Percentiles rank a stretch among this genome's conserved stretches.
phyloP scores from a whole-genome alignment of 2,797 vertebrate genomes.

The Sciaenops ocellatus region DNA sequence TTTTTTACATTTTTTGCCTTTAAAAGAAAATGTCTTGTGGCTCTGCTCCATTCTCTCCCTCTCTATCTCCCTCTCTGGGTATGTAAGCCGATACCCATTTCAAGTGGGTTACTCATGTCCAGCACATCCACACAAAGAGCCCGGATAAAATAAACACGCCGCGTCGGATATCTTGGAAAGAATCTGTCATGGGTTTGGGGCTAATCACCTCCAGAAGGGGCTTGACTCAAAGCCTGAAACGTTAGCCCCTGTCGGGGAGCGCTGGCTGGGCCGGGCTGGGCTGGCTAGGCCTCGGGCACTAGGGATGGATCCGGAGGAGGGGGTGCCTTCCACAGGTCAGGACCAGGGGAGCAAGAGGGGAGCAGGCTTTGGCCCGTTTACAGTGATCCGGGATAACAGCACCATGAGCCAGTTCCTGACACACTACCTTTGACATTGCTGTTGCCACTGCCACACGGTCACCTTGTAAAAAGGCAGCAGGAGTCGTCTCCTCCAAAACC shows the following conservation, averaged over 20 bases:
- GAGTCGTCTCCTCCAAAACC: constrained; percentile 78
- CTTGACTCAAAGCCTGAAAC: constrained; percentile 97
- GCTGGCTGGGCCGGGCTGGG: constrained; percentile 66
- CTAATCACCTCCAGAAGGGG: constrained; percentile 99
- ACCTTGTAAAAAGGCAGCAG: constrained; percentile 85
- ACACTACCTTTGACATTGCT: background rate
- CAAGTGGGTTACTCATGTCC: constrained; percentile 99
- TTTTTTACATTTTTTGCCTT: constrained; percentile 80
- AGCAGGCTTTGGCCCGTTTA: constrained; percentile 80
- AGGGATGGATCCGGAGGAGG: constrained; percentile 76
- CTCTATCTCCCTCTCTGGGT: constrained; percentile 85
- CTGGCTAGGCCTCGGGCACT: constrained; percentile 87
- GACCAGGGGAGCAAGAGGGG: constrained; percentile 89
- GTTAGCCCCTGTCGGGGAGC: constrained; percentile 95
- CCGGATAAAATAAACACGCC: constrained; percentile 99
- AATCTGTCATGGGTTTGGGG: constrained; percentile 99
- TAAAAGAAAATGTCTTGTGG: constrained; percentile 88
- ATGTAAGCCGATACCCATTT: constrained; percentile 95
- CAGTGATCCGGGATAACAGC: constrained; percentile 60
- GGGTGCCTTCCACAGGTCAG: constrained; percentile 95
- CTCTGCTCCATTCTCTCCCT: constrained; percentile 85
- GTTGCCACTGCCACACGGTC: constrained; percentile 3
- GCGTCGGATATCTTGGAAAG: constrained; percentile 99
- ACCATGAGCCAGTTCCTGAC: constrained; percentile 17
- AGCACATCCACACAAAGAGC: constrained; percentile 99